A percentile compares a stretch with the other conserved stretches of the same genome.
Conservation (phyloP, 2,888 invertebrate species). For the Eristalinus aeneus region DNA sequence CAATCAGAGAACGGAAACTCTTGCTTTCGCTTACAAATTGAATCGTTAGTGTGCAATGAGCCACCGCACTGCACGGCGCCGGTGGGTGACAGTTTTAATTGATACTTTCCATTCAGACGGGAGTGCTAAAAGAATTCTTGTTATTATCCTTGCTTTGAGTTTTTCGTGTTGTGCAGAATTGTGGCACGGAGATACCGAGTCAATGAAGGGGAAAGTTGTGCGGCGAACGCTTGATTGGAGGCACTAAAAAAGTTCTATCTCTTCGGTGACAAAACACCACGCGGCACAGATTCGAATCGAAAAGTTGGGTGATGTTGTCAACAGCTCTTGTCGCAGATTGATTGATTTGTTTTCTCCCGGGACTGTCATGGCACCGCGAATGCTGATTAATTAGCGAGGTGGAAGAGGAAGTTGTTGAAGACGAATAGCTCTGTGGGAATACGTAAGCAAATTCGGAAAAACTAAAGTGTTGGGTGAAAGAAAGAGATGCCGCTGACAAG, state of each 20-base stretch:
- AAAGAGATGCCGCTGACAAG: too few relatives aligned
- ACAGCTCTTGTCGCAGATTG: neutral
- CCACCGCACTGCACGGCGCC: neutral
- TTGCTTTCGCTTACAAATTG: neutral
- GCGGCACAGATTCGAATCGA: neutral
- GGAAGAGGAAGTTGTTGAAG: too few relatives aligned
- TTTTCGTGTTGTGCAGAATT: neutral
- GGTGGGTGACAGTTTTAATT: slow-evolving; percentile 47
- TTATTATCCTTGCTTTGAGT: neutral
- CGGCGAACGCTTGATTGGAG: neutral
- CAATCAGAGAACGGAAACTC: neutral
- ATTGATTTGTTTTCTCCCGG: neutral
- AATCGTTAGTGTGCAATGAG: neutral
- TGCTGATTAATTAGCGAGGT: too few relatives aligned
- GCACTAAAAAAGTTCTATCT: neutral
- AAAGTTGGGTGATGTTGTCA: neutral
- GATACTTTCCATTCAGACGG: slow-evolving; percentile 43
- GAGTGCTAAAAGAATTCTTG: neutral
- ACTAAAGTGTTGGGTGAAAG: too few relatives aligned
- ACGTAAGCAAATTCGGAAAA: too few relatives aligned
- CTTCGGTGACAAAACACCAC: neutral
- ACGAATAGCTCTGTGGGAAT: too few relatives aligned
- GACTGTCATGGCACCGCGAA: too few relatives aligned
- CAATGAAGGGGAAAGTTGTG: neutral
- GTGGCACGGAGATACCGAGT: neutral